Evolutionary conservation across 92 coral and sea anemone species (phyloP), one percentile per base, ranked within the genome.

Genomic region (Zoanthus sociatus): DNA sequence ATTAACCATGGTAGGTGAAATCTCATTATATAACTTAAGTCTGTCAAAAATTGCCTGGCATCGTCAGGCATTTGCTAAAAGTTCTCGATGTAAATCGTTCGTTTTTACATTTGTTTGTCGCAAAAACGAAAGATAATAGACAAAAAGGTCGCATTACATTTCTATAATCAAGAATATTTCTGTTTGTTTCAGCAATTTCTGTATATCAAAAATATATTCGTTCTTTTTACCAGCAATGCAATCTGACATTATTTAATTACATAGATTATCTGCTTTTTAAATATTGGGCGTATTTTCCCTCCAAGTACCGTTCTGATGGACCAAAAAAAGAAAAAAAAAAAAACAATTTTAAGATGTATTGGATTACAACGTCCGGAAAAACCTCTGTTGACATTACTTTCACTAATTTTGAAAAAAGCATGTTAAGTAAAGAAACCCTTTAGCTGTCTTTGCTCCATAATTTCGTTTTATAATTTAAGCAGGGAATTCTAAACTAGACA

Each of bases 141-240:
- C 60, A 15, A 15, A 2, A 2, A 53, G 11, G 7, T 30, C 18
- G 48, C 12, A 58, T 55, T 17, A 55, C 46, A 61, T 79, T 47
- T 32, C 33, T 20, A 37, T 37, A 37, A 14, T 42, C 20, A 16
- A 44, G 12, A 1, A 76, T n/a, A 55, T 79, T 58, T 79, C 84
- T 79, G 84, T 79, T 79, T 68, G 73, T 79, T 79, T 72, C 18
- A 45, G 18, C 37, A 14, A 33, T 61, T 63, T 63, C 30, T 78
- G 18, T 64, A 60, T 21, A 44, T 17, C 42, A n/a, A 61, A 66
- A 31, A 61, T 17, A 4, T 3, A 42, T 44, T 63, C 42, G 33
- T 45, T 47, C 12, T 79, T 63, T 66, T 79, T 15, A 63, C 21
- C 33, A 63, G 44, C 42, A 79, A 8, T 55, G 18, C 45, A 33